These are phyloP conservation scores for Psephotus haematonotus DNA, from an alignment of 2,113 vertebrate genomes.

Conservation along the genomic window DNA sequence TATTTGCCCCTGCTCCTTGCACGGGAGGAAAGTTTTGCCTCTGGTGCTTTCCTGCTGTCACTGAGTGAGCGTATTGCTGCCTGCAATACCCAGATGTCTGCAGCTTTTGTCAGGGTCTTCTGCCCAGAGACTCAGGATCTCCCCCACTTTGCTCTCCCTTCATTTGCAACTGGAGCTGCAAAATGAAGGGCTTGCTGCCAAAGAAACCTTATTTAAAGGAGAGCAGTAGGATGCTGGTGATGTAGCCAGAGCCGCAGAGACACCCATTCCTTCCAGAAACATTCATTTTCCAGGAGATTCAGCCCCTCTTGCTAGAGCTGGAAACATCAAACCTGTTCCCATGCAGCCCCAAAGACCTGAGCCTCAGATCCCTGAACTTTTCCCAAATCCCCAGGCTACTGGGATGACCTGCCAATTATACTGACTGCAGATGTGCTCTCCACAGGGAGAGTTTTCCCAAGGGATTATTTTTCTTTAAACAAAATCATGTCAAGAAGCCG, in stretches of 20 bases:
- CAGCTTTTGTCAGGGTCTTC: not conserved
- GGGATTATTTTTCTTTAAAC: not conserved
- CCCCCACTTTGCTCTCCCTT: not conserved
- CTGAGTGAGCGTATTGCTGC: not conserved
- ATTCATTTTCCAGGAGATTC: not conserved
- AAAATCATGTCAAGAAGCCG: not conserved
- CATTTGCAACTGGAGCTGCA: not conserved
- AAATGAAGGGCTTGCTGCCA: not conserved
- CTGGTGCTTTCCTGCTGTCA: not conserved
- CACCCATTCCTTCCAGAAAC: not conserved
- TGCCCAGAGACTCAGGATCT: not conserved
- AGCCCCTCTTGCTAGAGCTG: not conserved
- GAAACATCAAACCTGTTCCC: not conserved
- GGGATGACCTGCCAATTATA: not conserved
- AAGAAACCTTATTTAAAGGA: not conserved
- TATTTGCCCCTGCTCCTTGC: too few species aligned
- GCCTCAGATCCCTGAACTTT: not conserved
- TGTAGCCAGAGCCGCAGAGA: not conserved
- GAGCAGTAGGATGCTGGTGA: not conserved
- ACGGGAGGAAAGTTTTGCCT: not conserved
- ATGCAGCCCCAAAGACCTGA: not conserved
- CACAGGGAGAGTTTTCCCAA: not conserved
- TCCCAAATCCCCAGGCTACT: not conserved
- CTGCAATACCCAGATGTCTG: not conserved
- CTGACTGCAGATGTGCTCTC: rapidly evolving